Evolutionary conservation across 2,888 invertebrate species (phyloP).

Genomic region (Penaeus monodon): DNA sequence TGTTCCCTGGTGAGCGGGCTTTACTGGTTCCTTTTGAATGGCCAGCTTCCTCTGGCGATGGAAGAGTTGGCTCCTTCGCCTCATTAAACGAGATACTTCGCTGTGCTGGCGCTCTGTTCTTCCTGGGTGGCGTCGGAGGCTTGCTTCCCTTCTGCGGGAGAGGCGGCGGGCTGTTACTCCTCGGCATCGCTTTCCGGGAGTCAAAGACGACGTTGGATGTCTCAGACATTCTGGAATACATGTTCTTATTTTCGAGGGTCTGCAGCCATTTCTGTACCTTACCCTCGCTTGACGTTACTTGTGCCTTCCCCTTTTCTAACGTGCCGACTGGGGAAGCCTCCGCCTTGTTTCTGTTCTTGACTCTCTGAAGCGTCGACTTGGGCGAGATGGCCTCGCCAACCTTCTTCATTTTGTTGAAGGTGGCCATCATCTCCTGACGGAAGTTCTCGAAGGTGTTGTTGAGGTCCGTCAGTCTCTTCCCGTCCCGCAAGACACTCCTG

Average conservation of each 20-base stretch:
- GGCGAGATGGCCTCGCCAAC: constrained; percentile 58
- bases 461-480: constrained; percentile 49
- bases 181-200: not conserved
- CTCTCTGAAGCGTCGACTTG: constrained; percentile 47
- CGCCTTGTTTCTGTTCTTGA: constrained; percentile 34
- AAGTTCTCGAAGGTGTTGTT: constrained; percentile 62
- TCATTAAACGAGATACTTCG: constrained; percentile 43
- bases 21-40: too few species aligned
- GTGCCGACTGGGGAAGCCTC: constrained; percentile 24
- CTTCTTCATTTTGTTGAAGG: constrained; percentile 57
- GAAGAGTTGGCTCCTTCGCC: not conserved
- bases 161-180: constrained; percentile 9
- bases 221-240: constrained; percentile 43
- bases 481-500: constrained; percentile 56
- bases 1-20: not conserved
- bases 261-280: constrained; percentile 64
- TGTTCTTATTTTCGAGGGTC: constrained; percentile 50
- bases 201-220: constrained; percentile 34
- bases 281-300: constrained; percentile 28
- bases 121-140: constrained; percentile 47
- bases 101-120: constrained; percentile 11
- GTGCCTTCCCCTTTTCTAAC: constrained; percentile 31
- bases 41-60: not conserved
- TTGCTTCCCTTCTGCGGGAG: constrained; percentile 50
- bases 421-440: constrained; percentile 62